A percentile compares a stretch with the other conserved stretches of the same genome.
These are phyloP conservation scores for Drosophila pachea DNA, from an alignment of 1,140 invertebrate genomes.

Conservation along the genomic window DNA sequence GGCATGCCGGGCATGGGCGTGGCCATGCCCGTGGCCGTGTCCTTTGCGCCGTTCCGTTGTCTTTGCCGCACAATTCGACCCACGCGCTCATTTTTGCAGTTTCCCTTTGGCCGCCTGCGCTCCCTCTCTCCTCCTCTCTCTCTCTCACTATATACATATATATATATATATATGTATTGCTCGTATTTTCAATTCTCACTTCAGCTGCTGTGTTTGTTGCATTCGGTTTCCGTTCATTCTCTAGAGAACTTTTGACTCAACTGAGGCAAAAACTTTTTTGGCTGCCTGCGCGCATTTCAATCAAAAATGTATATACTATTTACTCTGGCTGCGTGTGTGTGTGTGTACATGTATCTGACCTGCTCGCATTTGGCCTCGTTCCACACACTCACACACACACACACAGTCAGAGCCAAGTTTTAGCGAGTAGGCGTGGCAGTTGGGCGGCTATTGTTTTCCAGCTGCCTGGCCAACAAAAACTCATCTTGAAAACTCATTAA, in stretches of 20 bases:
- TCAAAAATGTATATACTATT: constrained; percentile 37
- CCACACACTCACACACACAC: not conserved
- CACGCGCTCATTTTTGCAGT: too few species aligned
- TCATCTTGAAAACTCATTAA: constrained; percentile 70
- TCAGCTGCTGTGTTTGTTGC: constrained; percentile 12
- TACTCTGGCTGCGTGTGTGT: constrained; percentile 7
- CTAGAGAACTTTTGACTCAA: constrained; percentile 37
- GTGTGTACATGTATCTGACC: constrained; percentile 10
- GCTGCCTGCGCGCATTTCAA: constrained; percentile 46
- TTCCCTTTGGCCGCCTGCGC: not conserved
- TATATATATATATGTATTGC: constrained; percentile 20
- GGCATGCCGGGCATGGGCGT: too few species aligned
- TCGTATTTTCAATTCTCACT: constrained; percentile 1
- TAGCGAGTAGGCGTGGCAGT: constrained; percentile 32
- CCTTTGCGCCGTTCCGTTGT: too few species aligned
- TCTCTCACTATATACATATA: not conserved
- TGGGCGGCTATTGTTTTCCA: constrained; percentile 30
- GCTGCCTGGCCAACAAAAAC: constrained; percentile 51
- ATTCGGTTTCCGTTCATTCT: constrained; percentile 18
- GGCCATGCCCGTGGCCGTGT: too few species aligned
- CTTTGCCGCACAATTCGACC: too few species aligned
- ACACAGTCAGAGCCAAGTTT: not conserved
- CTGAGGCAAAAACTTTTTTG: constrained; percentile 28
- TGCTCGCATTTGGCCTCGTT: constrained; percentile 28
- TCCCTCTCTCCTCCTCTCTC: not conserved